Percentiles rank a stretch among this genome's conserved stretches.
Conservation (phyloP, 1,140 invertebrate species). For the Neomicropteryx cornuta region DNA sequence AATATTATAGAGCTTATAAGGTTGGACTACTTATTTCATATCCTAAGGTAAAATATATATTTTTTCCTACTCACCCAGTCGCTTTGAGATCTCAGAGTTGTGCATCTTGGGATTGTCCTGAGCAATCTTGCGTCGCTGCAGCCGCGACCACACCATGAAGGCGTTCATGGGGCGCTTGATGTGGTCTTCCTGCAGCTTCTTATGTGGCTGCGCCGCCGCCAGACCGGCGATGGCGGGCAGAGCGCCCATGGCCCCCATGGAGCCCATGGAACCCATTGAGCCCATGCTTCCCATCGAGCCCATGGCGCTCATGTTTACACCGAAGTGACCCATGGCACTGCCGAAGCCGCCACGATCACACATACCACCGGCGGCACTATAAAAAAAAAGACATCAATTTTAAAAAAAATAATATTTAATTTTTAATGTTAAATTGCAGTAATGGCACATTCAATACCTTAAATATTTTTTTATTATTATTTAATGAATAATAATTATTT, state of each 20-base stretch:
- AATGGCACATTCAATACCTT: no score
- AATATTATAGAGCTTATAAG: slow-evolving; percentile 3
- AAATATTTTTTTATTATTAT: no score
- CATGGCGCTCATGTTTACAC: slow-evolving; percentile 9
- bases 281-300: slow-evolving; percentile 10
- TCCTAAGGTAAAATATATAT: no score
- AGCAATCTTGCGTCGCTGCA: slow-evolving; percentile 84
- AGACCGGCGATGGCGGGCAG: slow-evolving; percentile 33
- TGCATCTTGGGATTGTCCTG: slow-evolving; percentile 99
- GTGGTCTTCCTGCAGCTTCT: slow-evolving; percentile 59
- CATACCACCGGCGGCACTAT: slow-evolving; percentile 41
- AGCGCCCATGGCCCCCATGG: slow-evolving; percentile 31
- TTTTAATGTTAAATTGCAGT: no score
- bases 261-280: slow-evolving; percentile 31
- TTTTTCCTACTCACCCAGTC: slow-evolving; percentile 73
- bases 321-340: slow-evolving; percentile 26
- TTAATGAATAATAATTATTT: no score
- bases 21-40: no score
- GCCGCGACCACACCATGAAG: slow-evolving; percentile 82
- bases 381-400: slow-evolving; percentile 9
- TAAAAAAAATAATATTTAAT: background rate
- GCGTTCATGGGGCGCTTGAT: slow-evolving; percentile 83
- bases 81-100: slow-evolving; percentile 94
- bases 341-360: slow-evolving; percentile 33
- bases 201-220: slow-evolving; percentile 34